phyloP scores from a whole-genome alignment of 2,113 vertebrate genomes.

The Urocynchramus pylzowi region DNA sequence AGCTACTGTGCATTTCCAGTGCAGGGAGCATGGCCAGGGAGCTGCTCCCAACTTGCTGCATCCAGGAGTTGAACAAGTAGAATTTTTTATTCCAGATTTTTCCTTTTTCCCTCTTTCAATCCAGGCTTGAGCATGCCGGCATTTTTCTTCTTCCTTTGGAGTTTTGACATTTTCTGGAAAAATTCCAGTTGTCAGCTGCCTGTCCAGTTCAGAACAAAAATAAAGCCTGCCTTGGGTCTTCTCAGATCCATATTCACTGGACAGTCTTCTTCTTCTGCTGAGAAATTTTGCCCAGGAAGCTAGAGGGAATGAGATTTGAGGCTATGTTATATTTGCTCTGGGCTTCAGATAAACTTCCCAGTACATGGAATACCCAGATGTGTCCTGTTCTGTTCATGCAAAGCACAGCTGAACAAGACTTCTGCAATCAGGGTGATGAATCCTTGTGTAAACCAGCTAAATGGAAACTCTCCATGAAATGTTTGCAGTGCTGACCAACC shows the following conservation, averaged over 20 bases:
- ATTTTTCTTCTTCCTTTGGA: not conserved
- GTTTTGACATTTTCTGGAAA: not conserved
- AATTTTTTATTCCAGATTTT: not conserved
- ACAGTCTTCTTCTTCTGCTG: not conserved
- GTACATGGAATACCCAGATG: not conserved
- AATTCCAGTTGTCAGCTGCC: not conserved
- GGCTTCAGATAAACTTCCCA: not conserved
- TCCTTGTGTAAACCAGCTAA: not conserved
- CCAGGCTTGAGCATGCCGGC: not conserved
- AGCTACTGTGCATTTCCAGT: not conserved
- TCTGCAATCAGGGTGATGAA: not conserved
- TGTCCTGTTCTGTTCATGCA: accelerated
- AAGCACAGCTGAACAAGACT: not conserved
- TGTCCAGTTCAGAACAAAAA: not conserved
- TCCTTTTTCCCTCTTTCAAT: not conserved
- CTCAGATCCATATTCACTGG: not conserved
- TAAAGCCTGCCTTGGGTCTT: not conserved
- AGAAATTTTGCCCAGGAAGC: not conserved
- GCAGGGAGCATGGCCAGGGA: not conserved
- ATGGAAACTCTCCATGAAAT: not conserved
- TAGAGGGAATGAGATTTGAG: not conserved
- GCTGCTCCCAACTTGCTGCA: not conserved
- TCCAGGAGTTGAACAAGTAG: not conserved
- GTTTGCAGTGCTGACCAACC: not conserved
- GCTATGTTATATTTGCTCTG: not conserved